Conservation (phyloP, 1,140 invertebrate species). For the Caenorhabditis remanei region DNA sequence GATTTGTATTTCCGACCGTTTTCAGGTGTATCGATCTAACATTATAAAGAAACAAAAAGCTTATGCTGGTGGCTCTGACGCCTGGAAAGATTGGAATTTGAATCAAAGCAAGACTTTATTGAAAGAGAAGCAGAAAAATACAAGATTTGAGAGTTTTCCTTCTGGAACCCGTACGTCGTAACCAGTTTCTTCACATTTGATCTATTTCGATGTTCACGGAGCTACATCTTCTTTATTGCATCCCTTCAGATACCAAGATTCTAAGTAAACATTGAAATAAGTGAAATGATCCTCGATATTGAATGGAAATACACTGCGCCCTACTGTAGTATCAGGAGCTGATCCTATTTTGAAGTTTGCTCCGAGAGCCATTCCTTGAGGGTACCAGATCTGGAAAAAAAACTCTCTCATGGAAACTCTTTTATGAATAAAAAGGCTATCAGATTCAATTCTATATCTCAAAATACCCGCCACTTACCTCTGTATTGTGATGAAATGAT, state of each 20-base stretch:
- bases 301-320: conserved; percentile 3
- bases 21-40: too few species aligned
- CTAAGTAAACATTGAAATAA: conserved; percentile 57
- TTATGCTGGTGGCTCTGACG: too few species aligned
- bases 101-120: too few species aligned
- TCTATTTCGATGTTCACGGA: neutral
- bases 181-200: neutral
- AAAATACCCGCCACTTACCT: too few species aligned
- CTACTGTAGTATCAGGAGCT: conserved; percentile 31
- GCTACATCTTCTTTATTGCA: neutral
- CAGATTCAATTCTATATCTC: neutral
- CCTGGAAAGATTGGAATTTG: too few species aligned
- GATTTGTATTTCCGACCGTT: too few species aligned
- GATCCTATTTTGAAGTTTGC: conserved; percentile 40
- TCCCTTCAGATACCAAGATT: conserved; percentile 13
- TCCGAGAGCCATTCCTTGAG: conserved; percentile 50
- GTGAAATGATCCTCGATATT: conserved; percentile 52
- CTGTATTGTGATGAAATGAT: conserved; percentile 58
- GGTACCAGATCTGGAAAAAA: conserved; percentile 60
- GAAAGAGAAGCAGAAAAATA: too few species aligned
- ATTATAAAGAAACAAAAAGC: too few species aligned
- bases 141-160: too few species aligned
- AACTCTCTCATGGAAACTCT: neutral
- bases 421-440: neutral
- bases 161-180: neutral